phyloP scores from a whole-genome alignment of 92 coral and sea anemone species.

The Zoanthus solanderi region DNA sequence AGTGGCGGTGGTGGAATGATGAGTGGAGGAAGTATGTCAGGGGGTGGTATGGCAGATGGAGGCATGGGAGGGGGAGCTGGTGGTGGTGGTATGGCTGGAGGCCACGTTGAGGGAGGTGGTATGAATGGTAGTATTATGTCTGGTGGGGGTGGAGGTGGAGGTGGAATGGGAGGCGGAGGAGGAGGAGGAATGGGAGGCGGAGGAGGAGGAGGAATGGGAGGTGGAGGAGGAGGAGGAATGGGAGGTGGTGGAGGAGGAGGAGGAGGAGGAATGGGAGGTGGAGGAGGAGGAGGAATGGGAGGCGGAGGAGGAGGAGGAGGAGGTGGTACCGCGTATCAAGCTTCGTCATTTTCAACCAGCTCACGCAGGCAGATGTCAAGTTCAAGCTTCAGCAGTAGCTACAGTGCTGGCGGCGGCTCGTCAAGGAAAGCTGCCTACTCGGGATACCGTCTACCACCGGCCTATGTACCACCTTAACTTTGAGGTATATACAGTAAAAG shows the following conservation, averaged over 20 bases:
- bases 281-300: slow-evolving; percentile 5
- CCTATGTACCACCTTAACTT: slow-evolving; percentile 94
- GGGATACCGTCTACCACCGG: slow-evolving; percentile 97
- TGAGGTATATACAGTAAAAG: not conserved
- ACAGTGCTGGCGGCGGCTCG: slow-evolving; percentile 63
- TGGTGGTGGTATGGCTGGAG: slow-evolving; percentile 29
- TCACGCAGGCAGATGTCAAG: slow-evolving; percentile 44
- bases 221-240: slow-evolving; percentile 27
- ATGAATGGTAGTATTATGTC: slow-evolving; percentile 23
- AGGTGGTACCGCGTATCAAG: slow-evolving; percentile 77
- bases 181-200: slow-evolving; percentile 22
- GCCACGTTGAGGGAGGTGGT: slow-evolving; percentile 35
- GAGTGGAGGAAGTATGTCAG: slow-evolving; percentile 34
- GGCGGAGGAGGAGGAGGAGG: slow-evolving; percentile 54
- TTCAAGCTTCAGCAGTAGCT: slow-evolving; percentile 60
- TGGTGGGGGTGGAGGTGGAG: slow-evolving; percentile 28
- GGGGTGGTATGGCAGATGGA: slow-evolving; percentile 8
- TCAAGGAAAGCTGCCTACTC: slow-evolving; percentile 82
- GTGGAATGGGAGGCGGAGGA: slow-evolving; percentile 16
- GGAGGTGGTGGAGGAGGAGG: slow-evolving; percentile 35
- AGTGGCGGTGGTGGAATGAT: slow-evolving; percentile 38
- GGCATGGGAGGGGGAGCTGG: slow-evolving; percentile 23
- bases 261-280: slow-evolving; percentile 18
- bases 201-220: slow-evolving; percentile 25
- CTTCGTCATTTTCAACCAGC: slow-evolving; percentile 67